Conservation (phyloP, 2,797 vertebrate species). For the Macrochelys suwanniensis region DNA sequence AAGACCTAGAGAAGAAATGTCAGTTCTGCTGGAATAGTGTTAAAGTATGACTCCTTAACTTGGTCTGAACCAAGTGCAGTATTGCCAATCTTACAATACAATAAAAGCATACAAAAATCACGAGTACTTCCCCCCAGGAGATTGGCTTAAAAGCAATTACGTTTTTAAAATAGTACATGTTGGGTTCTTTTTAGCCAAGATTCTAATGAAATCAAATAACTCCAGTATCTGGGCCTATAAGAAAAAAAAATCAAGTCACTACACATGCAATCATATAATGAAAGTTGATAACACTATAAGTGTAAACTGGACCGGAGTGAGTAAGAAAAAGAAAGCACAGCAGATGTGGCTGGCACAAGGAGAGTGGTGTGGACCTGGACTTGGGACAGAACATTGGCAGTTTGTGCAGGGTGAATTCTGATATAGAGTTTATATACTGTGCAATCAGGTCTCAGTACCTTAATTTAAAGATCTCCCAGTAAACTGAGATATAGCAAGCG, state of each 20-base stretch:
- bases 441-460: background rate
- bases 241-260: conserved; percentile 1
- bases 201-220: conserved; percentile 36
- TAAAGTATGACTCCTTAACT: conserved; percentile 2
- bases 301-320: background rate
- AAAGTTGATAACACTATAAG: background rate
- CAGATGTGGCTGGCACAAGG: background rate
- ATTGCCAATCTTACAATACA: background rate
- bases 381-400: conserved; percentile 63
- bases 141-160: background rate
- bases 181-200: conserved; percentile 33
- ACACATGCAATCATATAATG: background rate
- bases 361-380: rapidly evolving
- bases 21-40: conserved; percentile 7
- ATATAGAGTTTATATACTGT: background rate
- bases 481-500: background rate
- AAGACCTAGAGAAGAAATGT: conserved; percentile 48
- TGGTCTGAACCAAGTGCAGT: background rate
- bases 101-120: background rate
- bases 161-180: too few species aligned
- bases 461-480: rapidly evolving
- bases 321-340: background rate
- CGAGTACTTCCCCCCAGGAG: background rate
- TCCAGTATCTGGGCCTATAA: conserved; percentile 23
- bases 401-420: conserved; percentile 69